A percentile compares a stretch with the other conserved stretches of the same genome.
phyloP scores from a whole-genome alignment of 2,888 invertebrate species.

The Hirtodrosophila confusa region DNA sequence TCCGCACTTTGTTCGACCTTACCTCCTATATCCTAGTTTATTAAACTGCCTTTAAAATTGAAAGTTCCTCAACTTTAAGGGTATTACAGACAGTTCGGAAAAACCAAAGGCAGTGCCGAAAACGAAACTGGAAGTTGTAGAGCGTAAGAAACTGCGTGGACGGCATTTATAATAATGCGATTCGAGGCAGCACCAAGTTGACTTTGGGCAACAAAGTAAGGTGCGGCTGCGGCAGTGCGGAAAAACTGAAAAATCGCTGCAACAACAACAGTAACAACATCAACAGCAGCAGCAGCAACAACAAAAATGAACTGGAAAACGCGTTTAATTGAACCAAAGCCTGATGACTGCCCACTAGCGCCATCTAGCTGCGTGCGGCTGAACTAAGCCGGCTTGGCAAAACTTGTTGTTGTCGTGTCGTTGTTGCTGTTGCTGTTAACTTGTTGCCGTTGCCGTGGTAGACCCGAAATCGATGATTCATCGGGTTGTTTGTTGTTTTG shows the following conservation, averaged over 20 bases:
- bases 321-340: constrained; percentile 74
- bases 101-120: constrained; percentile 44
- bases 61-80: background rate
- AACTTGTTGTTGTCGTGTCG: constrained; percentile 45
- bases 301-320: constrained; percentile 64
- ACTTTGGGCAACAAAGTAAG: constrained; percentile 66
- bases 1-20: no score
- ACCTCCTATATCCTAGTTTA: no score
- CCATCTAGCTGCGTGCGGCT: constrained; percentile 74
- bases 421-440: constrained; percentile 31
- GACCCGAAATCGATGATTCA: constrained; percentile 76
- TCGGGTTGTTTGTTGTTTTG: constrained; percentile 74
- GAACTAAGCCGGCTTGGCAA: constrained; percentile 60
- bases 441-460: constrained; percentile 40
- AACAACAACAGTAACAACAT: constrained; percentile 20
- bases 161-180: constrained; percentile 81
- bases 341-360: constrained; percentile 70
- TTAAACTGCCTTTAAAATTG: background rate
- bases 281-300: constrained; percentile 23
- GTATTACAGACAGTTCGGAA: constrained; percentile 27
- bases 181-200: constrained; percentile 39
- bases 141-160: constrained; percentile 81
- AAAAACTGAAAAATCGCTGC: constrained; percentile 60
- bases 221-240: constrained; percentile 74
- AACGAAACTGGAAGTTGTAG: constrained; percentile 66